Percentiles rank a stretch among this genome's conserved stretches.
Evolutionary conservation across 2,888 invertebrate species (phyloP).

Genomic region (Macaria notata): DNA sequence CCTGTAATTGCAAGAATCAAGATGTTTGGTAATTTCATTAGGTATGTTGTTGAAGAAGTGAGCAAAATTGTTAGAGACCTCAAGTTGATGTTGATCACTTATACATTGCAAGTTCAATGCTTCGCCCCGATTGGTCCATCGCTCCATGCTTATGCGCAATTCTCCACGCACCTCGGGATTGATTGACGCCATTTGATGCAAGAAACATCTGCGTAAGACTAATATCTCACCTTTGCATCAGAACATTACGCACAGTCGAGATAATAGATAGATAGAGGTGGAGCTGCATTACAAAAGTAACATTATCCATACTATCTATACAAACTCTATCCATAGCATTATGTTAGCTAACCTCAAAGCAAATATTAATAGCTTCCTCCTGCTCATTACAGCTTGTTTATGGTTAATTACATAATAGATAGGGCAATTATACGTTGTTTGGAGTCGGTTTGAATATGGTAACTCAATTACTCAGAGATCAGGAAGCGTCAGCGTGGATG

Average conservation of each 20-base stretch:
- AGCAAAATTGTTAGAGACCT: too few relatives aligned
- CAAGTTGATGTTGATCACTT: too few relatives aligned
- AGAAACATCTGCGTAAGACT: slow-evolving; percentile 14
- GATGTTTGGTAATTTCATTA: too few relatives aligned
- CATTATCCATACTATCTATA: too few relatives aligned
- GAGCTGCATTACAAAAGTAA: too few relatives aligned
- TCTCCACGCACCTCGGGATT: slow-evolving; percentile 21
- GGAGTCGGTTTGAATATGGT: slow-evolving; percentile 53
- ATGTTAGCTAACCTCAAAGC: slow-evolving; percentile 30
- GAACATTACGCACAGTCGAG: slow-evolving; percentile 3
- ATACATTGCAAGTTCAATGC: slow-evolving; percentile 46
- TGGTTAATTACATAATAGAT: slow-evolving; percentile 43
- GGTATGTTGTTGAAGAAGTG: too few relatives aligned
- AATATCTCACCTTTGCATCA: slow-evolving; percentile 16
- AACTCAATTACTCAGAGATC: slow-evolving; percentile 61
- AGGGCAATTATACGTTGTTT: slow-evolving; percentile 51
- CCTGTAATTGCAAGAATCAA: too few relatives aligned
- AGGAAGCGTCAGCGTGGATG: slow-evolving; percentile 54
- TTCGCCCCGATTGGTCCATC: slow-evolving; percentile 32
- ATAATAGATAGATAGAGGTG: background rate
- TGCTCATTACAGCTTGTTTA: slow-evolving; percentile 44
- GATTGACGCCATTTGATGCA: slow-evolving; percentile 24
- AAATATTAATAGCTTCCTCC: slow-evolving; percentile 45
- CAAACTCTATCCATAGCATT: background rate
- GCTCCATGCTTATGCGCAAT: slow-evolving; percentile 29